These are phyloP conservation scores for Gallirallus australis DNA, from an alignment of 2,797 vertebrate species.

Conservation along the genomic window DNA sequence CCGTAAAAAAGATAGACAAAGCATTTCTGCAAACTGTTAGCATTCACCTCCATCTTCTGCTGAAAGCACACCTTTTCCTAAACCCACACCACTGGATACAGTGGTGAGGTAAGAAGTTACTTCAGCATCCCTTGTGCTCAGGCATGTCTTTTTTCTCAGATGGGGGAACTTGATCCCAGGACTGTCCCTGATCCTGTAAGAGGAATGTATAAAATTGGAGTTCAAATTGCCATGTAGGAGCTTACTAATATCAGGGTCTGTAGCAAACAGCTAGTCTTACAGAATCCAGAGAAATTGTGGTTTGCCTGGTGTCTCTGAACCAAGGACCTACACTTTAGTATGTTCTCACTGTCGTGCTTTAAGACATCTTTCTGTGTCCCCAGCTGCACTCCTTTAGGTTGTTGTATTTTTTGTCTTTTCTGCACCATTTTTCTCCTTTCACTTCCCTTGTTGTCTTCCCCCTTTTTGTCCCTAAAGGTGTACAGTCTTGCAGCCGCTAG, in stretches of 20 bases:
- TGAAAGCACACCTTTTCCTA: background rate
- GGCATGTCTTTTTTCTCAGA: background rate
- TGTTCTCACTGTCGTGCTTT: background rate
- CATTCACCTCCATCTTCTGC: background rate
- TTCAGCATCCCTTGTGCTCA: background rate
- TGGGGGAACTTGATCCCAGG: background rate
- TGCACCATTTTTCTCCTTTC: background rate
- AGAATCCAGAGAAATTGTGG: background rate
- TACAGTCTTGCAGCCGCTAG: background rate
- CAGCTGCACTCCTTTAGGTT: background rate
- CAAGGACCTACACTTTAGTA: background rate
- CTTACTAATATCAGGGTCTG: background rate
- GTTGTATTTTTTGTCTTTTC: constrained; percentile 4
- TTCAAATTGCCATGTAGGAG: background rate
- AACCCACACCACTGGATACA: background rate
- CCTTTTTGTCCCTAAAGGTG: background rate
- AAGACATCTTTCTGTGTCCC: background rate
- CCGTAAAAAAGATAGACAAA: background rate
- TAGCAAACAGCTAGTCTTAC: background rate
- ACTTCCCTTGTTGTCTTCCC: background rate
- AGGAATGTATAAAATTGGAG: background rate
- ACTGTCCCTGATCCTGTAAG: background rate
- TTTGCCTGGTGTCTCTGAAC: background rate
- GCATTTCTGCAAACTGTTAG: background rate
- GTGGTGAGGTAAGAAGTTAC: background rate